These are phyloP conservation scores for Rhynchotus rufescens DNA, from an alignment of 2,797 vertebrate species.

Conservation along the genomic window DNA sequence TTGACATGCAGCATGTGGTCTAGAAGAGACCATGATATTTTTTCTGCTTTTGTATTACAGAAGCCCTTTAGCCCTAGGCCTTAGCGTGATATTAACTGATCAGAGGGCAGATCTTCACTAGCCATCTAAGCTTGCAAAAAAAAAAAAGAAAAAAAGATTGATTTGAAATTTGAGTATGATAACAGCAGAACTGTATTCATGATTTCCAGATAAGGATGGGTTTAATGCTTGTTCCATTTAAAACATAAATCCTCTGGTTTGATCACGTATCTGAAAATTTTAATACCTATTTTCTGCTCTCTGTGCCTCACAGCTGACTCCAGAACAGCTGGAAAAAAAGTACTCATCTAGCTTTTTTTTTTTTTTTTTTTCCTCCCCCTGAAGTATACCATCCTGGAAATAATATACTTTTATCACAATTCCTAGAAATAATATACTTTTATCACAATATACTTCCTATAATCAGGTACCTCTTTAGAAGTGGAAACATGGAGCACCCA, in stretches of 20 bases:
- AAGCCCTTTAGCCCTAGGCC: background rate
- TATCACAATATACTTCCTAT: background rate
- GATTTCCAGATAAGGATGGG: background rate
- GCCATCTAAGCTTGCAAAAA: background rate
- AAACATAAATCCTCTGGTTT: background rate
- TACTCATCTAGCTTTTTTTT: background rate
- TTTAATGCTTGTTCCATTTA: background rate
- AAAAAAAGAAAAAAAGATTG: background rate
- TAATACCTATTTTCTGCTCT: background rate
- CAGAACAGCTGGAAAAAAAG: background rate
- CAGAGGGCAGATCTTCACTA: background rate
- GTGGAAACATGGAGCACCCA: slow-evolving; percentile 84
- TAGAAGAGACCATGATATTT: background rate
- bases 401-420: too few relatives aligned
- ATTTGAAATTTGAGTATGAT: background rate
- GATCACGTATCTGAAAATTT: background rate
- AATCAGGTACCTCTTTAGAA: slow-evolving; percentile 84
- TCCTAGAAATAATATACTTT: background rate
- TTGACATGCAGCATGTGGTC: background rate
- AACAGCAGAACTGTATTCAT: background rate
- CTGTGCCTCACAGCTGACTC: background rate
- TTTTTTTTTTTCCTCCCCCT: background rate
- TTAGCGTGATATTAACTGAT: background rate
- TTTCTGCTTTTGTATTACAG: background rate
- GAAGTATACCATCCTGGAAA: background rate